Conservation (phyloP, 2,888 invertebrate genomes). For the Lepidonotus clava region DNA sequence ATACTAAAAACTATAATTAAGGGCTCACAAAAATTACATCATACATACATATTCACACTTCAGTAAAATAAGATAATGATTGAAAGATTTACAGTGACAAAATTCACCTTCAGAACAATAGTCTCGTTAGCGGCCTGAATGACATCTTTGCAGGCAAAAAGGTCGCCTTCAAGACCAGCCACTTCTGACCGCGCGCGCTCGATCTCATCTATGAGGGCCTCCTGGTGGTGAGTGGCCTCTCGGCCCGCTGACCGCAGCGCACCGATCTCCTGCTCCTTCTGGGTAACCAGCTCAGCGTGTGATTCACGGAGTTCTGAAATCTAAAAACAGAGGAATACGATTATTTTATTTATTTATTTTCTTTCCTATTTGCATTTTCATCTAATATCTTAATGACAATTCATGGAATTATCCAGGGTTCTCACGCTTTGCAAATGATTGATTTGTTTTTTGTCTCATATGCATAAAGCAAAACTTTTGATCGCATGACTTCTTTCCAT, state of each 20-base stretch:
- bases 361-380: too few species aligned
- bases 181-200: constrained; percentile 68
- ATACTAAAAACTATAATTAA: too few species aligned
- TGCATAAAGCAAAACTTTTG: too few species aligned
- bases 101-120: constrained; percentile 71
- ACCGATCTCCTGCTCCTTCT: constrained; percentile 65
- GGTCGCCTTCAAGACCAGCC: constrained; percentile 68
- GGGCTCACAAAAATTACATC: too few species aligned
- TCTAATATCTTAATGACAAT: too few species aligned
- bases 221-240: constrained; percentile 63
- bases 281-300: constrained; percentile 65
- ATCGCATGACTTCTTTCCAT: too few species aligned
- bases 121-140: constrained; percentile 71
- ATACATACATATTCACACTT: too few species aligned
- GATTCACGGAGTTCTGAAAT: constrained; percentile 64
- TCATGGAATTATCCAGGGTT: too few species aligned
- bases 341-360: too few species aligned
- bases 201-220: constrained; percentile 68
- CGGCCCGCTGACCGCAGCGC: constrained; percentile 60
- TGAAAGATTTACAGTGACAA: too few species aligned
- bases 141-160: constrained; percentile 67
- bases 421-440: too few species aligned
- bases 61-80: too few species aligned
- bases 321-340: constrained; percentile 58
- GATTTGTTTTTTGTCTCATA: background rate